phyloP scores from a whole-genome alignment of 2,888 invertebrate species.

The Conomelus anceps region DNA sequence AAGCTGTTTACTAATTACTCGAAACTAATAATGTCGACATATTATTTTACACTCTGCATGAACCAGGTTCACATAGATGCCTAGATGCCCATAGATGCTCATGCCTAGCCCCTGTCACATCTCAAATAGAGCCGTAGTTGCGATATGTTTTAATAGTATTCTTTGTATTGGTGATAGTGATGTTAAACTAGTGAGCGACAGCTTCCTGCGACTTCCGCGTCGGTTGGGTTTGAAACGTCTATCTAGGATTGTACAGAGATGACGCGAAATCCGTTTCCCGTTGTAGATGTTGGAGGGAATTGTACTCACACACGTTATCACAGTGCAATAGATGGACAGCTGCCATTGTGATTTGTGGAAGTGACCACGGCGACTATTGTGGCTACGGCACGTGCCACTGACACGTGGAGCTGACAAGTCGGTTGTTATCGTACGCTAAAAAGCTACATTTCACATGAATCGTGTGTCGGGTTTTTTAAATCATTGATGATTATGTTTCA shows the following conservation, averaged over 20 bases:
- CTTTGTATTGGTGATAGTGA: no score
- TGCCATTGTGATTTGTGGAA: background rate
- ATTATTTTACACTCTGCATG: no score
- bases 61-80: no score
- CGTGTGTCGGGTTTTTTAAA: background rate
- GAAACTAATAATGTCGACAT: no score
- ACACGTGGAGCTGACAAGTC: background rate
- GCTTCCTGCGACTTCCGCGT: background rate
- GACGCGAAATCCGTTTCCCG: background rate
- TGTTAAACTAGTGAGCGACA: background rate
- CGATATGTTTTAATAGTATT: background rate
- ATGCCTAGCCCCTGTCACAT: background rate
- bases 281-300: background rate
- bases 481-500: background rate
- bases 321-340: background rate
- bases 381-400: background rate
- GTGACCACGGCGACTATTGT: background rate
- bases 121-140: background rate
- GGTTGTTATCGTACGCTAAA: background rate
- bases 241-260: background rate
- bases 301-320: background rate
- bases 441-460: background rate
- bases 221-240: background rate
- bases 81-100: no score
- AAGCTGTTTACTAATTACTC: no score